Conservation (phyloP, 2,888 invertebrate genomes). For the Neria commutata region DNA sequence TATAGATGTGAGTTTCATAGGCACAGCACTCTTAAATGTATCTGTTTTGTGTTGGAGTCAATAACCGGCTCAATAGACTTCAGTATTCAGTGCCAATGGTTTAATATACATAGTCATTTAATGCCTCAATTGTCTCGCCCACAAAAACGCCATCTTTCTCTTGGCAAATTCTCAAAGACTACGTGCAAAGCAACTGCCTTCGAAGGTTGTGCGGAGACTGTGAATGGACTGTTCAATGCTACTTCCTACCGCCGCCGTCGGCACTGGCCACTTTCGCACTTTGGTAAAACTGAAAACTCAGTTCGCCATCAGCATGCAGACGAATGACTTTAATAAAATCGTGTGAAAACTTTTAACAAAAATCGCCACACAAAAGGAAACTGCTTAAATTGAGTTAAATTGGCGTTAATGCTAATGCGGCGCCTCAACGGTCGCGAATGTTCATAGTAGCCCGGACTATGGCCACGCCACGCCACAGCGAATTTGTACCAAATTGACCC, state of each 20-base stretch:
- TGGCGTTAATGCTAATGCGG: constrained; percentile 30
- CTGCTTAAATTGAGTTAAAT: constrained; percentile 31
- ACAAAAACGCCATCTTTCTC: too few species aligned
- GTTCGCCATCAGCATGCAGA: too few species aligned
- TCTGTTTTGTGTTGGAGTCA: too few species aligned
- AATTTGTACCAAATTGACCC: constrained; percentile 37
- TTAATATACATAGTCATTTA: too few species aligned
- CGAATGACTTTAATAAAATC: constrained; percentile 25
- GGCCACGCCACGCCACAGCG: constrained; percentile 11
- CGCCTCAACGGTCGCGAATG: constrained; percentile 5
- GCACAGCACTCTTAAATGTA: too few species aligned
- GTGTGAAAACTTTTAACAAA: constrained; percentile 41
- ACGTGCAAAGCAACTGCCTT: too few species aligned
- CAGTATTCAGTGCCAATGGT: too few species aligned
- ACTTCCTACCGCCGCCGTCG: constrained; percentile 9
- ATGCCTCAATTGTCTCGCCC: too few species aligned
- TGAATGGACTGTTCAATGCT: background rate
- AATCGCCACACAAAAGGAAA: constrained; percentile 14
- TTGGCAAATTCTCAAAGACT: background rate
- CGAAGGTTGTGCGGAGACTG: background rate
- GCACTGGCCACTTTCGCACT: background rate
- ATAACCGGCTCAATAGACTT: too few species aligned
- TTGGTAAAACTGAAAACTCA: constrained; percentile 1
- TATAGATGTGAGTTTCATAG: too few species aligned
- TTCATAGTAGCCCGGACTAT: background rate